Conservation (phyloP, 2,797 vertebrate species). For the Ficedula albicollis region DNA sequence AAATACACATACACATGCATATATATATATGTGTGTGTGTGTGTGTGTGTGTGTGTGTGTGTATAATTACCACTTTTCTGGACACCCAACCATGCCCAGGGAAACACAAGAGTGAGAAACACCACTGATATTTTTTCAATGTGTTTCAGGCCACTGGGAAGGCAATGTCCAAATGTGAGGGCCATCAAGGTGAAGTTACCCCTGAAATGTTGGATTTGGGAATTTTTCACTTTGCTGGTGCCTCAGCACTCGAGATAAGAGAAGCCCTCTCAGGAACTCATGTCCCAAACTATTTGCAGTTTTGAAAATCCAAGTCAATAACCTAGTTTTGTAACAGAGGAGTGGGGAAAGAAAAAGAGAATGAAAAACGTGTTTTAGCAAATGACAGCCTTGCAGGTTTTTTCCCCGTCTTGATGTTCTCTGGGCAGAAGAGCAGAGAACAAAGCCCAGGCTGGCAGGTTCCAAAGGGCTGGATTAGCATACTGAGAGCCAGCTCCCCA, state of each 20-base stretch:
- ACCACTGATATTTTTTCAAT: neutral
- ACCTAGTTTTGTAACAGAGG: neutral
- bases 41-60: too few species aligned
- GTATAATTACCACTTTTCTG: neutral
- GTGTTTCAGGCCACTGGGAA: neutral
- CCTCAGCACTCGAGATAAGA: neutral
- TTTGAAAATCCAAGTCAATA: neutral
- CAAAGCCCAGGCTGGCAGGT: neutral
- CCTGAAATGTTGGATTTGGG: neutral
- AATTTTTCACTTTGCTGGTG: neutral
- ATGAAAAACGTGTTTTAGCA: fast-evolving
- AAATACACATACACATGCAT: fast-evolving
- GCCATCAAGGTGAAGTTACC: neutral
- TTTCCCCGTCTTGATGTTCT: neutral
- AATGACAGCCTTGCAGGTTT: fast-evolving
- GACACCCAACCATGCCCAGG: neutral
- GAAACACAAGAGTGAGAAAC: neutral
- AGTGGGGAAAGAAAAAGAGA: fast-evolving
- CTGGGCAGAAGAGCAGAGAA: neutral
- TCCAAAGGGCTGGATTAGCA: neutral
- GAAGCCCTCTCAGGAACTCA: neutral
- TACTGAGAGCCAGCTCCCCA: neutral
- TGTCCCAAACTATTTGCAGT: neutral
- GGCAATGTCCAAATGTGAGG: neutral
- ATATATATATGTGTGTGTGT: fast-evolving